Evolutionary conservation across 2,113 vertebrate species (phyloP).

Genomic region (Dryoscopus gambensis): DNA sequence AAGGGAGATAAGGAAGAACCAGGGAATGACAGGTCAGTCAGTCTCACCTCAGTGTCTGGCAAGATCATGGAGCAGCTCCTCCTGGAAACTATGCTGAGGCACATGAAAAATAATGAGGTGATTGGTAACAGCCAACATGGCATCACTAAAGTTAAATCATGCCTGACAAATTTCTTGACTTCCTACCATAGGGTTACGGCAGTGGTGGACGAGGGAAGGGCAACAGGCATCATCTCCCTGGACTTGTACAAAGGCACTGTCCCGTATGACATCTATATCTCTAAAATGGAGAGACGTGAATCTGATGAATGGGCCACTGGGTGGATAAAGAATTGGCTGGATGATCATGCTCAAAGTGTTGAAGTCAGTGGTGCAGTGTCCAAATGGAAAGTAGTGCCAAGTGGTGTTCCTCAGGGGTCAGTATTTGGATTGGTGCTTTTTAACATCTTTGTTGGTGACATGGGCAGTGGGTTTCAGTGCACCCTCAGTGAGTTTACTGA

Average conservation of each 20-base stretch:
- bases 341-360: not conserved
- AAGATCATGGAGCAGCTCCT: not conserved
- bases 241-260: not conserved
- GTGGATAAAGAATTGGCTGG: not conserved
- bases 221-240: not conserved
- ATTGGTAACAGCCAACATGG: not conserved
- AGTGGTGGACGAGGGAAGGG: not conserved
- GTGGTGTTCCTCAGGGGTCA: not conserved
- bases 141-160: not conserved
- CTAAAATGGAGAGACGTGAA: not conserved
- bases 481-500: not conserved
- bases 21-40: not conserved
- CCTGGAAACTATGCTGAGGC: not conserved
- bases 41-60: not conserved
- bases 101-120: not conserved
- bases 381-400: not conserved
- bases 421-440: not conserved
- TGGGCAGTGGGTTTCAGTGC: not conserved
- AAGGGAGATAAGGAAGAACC: not conserved
- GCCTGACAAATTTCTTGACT: not conserved
- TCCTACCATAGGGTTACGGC: accelerated
- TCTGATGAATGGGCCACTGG: not conserved
- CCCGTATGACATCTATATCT: not conserved
- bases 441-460: not conserved
- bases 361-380: not conserved